These are phyloP conservation scores for Drosophila yakuba DNA, from an alignment of 1,140 invertebrate genomes.

Conservation along the genomic window DNA sequence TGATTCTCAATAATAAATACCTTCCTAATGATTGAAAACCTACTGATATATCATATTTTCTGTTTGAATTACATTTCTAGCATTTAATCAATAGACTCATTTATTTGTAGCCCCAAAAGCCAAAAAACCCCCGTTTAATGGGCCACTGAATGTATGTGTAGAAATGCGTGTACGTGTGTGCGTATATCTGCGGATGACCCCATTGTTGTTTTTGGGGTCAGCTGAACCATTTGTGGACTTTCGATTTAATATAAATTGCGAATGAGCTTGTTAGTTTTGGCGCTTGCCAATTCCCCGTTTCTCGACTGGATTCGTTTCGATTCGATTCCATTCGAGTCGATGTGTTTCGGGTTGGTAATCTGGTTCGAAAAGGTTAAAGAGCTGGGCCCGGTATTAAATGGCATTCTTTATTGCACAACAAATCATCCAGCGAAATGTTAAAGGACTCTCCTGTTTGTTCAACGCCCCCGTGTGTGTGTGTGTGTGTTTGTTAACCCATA, in stretches of 20 bases:
- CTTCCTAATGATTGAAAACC: too few relatives aligned
- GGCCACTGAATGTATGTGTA: neutral
- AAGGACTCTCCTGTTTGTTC: constrained; percentile 32
- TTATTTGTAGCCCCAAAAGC: neutral
- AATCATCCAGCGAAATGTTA: constrained; percentile 61
- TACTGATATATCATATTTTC: too few relatives aligned
- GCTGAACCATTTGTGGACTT: constrained; percentile 53
- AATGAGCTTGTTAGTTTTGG: constrained; percentile 78
- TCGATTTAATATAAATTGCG: constrained; percentile 81
- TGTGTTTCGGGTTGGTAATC: constrained; percentile 12
- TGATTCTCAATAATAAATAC: too few relatives aligned
- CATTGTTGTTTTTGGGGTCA: constrained; percentile 55
- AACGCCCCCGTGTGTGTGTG: neutral
- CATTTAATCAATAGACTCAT: neutral
- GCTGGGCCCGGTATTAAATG: constrained; percentile 59
- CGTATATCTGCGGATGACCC: constrained; percentile 28
- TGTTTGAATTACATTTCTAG: neutral
- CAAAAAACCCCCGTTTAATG: neutral
- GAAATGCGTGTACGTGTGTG: constrained; percentile 19
- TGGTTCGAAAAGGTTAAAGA: constrained; percentile 52
- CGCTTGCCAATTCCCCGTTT: constrained; percentile 41
- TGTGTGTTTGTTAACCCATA: constrained; percentile 19
- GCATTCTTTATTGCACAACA: constrained; percentile 74
- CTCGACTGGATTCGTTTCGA: constrained; percentile 2
- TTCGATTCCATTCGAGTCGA: neutral